Evolutionary conservation across 2,797 vertebrate species (phyloP).

Genomic region (Falco columbarius): DNA sequence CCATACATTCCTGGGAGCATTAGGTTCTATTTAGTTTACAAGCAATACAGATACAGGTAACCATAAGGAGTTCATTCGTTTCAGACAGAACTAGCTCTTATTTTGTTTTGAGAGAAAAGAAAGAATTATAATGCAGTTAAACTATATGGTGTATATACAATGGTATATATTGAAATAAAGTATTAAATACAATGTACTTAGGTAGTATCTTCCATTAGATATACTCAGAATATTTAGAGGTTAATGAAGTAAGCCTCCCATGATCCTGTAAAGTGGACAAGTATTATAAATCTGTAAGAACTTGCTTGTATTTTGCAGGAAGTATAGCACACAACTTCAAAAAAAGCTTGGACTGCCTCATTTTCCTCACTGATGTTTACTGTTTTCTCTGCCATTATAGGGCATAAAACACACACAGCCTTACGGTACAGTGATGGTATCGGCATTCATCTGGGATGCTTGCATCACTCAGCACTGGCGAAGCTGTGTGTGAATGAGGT

Average conservation of each 20-base stretch:
- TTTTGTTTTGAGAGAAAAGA: constrained; percentile 43
- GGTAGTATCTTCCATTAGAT: not conserved
- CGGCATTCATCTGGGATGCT: not conserved
- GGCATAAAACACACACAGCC: not conserved
- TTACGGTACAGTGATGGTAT: not conserved
- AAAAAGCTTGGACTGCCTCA: not conserved
- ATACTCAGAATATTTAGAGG: not conserved
- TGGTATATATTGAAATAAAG: not conserved
- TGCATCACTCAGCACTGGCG: not conserved
- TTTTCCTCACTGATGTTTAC: not conserved
- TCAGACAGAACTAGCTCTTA: constrained; percentile 33
- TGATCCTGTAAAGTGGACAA: not conserved
- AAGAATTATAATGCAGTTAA: not conserved
- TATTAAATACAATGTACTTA: not conserved
- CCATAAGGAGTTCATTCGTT: not conserved
- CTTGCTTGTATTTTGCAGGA: not conserved
- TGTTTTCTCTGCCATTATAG: not conserved
- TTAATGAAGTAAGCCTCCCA: not conserved
- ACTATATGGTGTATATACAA: not conserved
- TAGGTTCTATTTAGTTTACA: constrained; percentile 28
- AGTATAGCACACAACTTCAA: not conserved
- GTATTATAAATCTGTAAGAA: not conserved
- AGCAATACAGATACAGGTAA: constrained; percentile 38
- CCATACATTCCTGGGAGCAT: not conserved
- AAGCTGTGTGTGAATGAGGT: not conserved